Base-by-base conservation (phyloP, 2,888 invertebrate species). In the Timandra comae region DNA sequence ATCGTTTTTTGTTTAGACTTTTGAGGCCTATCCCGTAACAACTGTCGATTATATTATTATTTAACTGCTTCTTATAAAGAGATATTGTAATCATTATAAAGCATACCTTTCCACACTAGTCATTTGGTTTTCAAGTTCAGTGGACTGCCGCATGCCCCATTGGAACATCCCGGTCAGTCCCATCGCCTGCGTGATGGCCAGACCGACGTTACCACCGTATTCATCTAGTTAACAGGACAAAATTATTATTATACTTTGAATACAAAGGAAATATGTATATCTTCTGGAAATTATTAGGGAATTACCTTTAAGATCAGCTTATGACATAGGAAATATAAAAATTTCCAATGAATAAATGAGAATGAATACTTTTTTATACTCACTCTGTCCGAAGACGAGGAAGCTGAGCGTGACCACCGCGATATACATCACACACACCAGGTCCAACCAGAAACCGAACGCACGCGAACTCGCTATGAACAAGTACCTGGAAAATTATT, bases 111-210 rank as follows among this genome's bases (percentile, higher is more conserved):
- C 98, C 0, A 98, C 97, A 3, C 94, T 92, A 2, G 94, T 95
- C 94, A 96, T 94, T 48, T 92, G 93, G 61, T 94, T 95, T 64
- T 92, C 94, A 5, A 94, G 71, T 68, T 97, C 97, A 0, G 96
- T 95, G 51, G 95, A 95, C 71, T 97, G 97, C 6, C 97, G 86
- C 90, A 97, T 95, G 12, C 95, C 96, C 95, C 96, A 98, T 62
- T 92, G 92, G 70, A 92, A 90, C 90, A 91, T 91, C 6, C 93
- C 93, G 0, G 92, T 93, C 35, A 94, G 86, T 0, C 90, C 90
- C 73, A 93, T 91, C n/a, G 92, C 91, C 63, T 94, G 93, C 0
- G 94, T 93, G 31, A 94, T 92, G 7, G 93, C 93, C 33, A 94
- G 66, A 12, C 94, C 94, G 3, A 94, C 92, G 58, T 91, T 90